Evolutionary conservation across 2,888 invertebrate species (phyloP).

Genomic region (Heteropelma amictum): DNA sequence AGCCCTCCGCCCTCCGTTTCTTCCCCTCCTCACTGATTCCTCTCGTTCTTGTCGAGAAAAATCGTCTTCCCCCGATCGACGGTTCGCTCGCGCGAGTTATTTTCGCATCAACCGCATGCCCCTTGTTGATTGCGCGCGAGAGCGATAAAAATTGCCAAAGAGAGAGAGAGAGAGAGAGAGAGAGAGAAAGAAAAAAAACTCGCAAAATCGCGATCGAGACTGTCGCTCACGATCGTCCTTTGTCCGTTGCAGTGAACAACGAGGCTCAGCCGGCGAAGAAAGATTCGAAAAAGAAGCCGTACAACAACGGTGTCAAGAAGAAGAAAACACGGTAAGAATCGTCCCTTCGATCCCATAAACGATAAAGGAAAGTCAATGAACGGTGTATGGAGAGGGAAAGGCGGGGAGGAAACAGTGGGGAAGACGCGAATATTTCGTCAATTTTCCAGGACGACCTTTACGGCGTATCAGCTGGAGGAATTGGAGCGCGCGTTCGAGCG

Average conservation of each 20-base stretch:
- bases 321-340: constrained; percentile 95
- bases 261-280: constrained; percentile 79
- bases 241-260: constrained; percentile 68
- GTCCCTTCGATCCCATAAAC: too few relatives aligned
- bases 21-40: not conserved
- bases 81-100: too few relatives aligned
- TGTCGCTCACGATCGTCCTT: too few relatives aligned
- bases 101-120: too few relatives aligned
- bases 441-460: constrained; percentile 92
- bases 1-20: not conserved
- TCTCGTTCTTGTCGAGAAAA: not conserved
- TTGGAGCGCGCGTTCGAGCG: constrained; percentile 95
- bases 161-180: not conserved
- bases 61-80: too few relatives aligned
- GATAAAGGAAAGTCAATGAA: not conserved
- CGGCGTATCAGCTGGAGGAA: constrained; percentile 95
- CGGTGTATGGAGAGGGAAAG: too few relatives aligned
- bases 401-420: too few relatives aligned
- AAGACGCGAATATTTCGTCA: not conserved
- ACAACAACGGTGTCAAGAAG: constrained; percentile 93
- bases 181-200: not conserved
- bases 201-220: too few relatives aligned
- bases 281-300: constrained; percentile 89
- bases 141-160: too few relatives aligned
- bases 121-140: too few relatives aligned